A percentile compares a stretch with the other conserved stretches of the same genome.
Conservation (phyloP, 2,797 vertebrate genomes). For the Kryptopterus vitreolus region DNA sequence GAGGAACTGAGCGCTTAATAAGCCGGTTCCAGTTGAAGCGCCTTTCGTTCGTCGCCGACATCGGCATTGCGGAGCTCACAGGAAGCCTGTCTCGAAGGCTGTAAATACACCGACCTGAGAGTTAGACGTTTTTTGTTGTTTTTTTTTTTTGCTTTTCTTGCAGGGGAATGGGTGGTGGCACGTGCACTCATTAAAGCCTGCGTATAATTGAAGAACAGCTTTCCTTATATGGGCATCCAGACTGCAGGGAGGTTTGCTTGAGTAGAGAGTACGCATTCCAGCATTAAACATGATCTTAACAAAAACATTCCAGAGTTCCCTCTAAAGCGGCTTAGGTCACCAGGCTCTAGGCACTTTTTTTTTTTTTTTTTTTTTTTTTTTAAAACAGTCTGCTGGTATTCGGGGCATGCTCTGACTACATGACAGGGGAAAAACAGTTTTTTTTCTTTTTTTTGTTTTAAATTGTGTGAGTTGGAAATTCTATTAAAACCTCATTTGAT, state of each 20-base stretch:
- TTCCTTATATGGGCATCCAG: conserved; percentile 35
- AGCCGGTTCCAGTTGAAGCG: conserved; percentile 39
- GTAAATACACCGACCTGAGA: conserved; percentile 35
- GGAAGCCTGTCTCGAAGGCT: not conserved
- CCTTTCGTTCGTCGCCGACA: conserved; percentile 24
- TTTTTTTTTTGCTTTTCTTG: not conserved
- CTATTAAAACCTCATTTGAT: not conserved
- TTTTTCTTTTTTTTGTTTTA: not conserved
- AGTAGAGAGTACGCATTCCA: conserved; percentile 26
- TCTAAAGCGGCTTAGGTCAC: conserved; percentile 36
- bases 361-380: conserved; percentile 2
- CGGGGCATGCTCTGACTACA: conserved; percentile 1
- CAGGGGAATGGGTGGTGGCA: not conserved
- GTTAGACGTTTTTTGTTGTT: not conserved
- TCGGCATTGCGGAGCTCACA: not conserved
- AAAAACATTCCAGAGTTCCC: conserved; percentile 45
- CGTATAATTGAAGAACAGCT: conserved; percentile 16
- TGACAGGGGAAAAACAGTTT: not conserved
- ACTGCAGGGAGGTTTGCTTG: conserved; percentile 14
- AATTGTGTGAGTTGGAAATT: conserved; percentile 4
- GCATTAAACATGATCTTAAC: conserved; percentile 46
- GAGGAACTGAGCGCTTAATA: conserved; percentile 20
- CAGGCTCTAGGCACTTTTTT: conserved; percentile 9
- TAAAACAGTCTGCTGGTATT: conserved; percentile 15
- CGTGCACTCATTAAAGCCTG: conserved; percentile 4